Evolutionary conservation across 1,140 invertebrate genomes (phyloP), one percentile per base, ranked within the genome.

Genomic region (Apolygus lucorum): DNA sequence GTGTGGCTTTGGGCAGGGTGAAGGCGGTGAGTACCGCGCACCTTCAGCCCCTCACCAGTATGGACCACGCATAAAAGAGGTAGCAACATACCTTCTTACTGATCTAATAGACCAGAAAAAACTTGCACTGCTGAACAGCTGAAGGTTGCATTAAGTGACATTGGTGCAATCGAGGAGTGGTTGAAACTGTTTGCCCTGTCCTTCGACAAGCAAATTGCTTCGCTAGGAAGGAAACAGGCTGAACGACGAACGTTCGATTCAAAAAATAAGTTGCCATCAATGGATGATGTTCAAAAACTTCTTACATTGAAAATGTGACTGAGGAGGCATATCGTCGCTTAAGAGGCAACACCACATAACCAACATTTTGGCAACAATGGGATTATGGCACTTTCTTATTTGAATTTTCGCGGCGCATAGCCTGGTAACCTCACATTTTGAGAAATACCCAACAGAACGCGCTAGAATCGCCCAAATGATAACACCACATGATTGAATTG

Each of bases 1-100:
- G 2, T 67, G 66, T 42, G 66, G 66, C 17, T 67, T 59, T 67
- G 66, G 66, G 2, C 11, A 28, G 22, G 66, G 28, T 14, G 66
- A 67, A 67, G 66, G 66, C 28, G 66, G 28, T 2, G 29, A 28
- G 24, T 42, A 42, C 28, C 21, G 4, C n/a, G 42, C 29, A 49
- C 66, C 66, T 11, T 49, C 34, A 49, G 34, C 34, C 17, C 34
- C 34, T 8, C 66, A 67, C 21, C 66, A 67, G 21, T 67, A 67
- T 42, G 66, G 66, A 2, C 66, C 66, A 17, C 28, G 21, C 13
- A 17, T 67, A 8, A 67, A 42, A 21, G 66, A 67, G 13, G 1
- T 67, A 25, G 21, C 27, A 1, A 42, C 2, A 17, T 29, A 28
- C 8, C 8, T 49, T 11, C 17, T 49, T 8, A 49, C 8, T 49